Conservation (phyloP, 2,888 invertebrate genomes). For the Hoplodrina blanda region DNA sequence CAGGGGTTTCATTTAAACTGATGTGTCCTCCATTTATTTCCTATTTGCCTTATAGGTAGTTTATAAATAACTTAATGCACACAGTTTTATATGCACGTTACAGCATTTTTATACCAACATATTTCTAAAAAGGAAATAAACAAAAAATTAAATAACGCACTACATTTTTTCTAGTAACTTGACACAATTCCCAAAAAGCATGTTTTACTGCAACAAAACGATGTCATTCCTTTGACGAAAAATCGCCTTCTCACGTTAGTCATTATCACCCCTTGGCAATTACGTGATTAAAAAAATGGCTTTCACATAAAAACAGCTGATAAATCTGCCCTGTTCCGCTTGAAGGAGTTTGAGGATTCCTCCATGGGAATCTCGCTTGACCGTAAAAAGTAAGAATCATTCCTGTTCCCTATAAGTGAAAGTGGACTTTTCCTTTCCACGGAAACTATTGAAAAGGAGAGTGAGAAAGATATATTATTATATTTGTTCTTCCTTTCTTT, state of each 20-base stretch:
- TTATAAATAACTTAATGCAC: constrained; percentile 10
- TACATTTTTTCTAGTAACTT: background rate
- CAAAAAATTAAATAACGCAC: background rate
- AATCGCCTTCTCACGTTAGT: constrained; percentile 54
- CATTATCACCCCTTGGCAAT: constrained; percentile 63
- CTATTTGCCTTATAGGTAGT: constrained; percentile 18
- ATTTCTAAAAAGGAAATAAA: background rate
- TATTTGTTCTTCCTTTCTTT: too few relatives aligned
- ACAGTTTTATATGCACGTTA: background rate
- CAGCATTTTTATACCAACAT: background rate
- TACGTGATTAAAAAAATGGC: constrained; percentile 51
- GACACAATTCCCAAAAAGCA: background rate
- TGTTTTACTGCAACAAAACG: constrained; percentile 20
- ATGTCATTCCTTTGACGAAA: constrained; percentile 36
- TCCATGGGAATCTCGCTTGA: constrained; percentile 65
- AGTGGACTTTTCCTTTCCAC: constrained; percentile 80
- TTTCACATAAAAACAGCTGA: constrained; percentile 77
- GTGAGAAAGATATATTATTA: constrained; percentile 18
- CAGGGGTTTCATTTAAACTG: constrained; percentile 25
- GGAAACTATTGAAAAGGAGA: constrained; percentile 37
- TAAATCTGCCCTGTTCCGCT: constrained; percentile 77
- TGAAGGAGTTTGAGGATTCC: constrained; percentile 68
- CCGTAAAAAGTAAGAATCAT: constrained; percentile 75
- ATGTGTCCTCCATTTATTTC: constrained; percentile 9
- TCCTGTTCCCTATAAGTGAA: constrained; percentile 71